Evolutionary conservation across 2,888 invertebrate genomes (phyloP), one percentile per base, ranked within the genome.

Genomic region (Pandemis corylana): DNA sequence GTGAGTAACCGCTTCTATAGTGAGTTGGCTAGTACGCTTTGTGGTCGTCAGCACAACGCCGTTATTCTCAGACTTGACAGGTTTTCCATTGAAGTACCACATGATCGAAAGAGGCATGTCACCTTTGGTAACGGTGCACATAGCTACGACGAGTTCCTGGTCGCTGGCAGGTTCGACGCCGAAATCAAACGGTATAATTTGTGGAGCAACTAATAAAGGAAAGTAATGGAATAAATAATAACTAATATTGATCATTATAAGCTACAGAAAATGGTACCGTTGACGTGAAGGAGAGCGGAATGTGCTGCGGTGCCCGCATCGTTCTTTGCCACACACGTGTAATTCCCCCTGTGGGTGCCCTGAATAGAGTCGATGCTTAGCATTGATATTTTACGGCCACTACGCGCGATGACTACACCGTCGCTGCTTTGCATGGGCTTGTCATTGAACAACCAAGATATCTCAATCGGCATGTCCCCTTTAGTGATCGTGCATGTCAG

Each of bases 41-140:
- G 95, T 95, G 53, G 94, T 95, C 63, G 94, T 93, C 41, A 95
- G 89, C 63, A 95, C 89, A 12, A 95, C 90, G 64, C 96, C 92
- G 72, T 95, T 95, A 76, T 91, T 91, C 78, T 94, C 95, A 80
- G 92, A 94, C 78, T 82, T 86, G 42, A 95, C 82, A 28, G 84
- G 79, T 76, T 87, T 86, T 71, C 89, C 92, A 79, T 95, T 94
- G 82, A 96, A 95, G 78, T 93, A 96, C 97, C 97, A 98, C 67
- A 95, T 95, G 76, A 98, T 96, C 79, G 95, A 95, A 75, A 98
- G 93, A 10, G 98, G 98, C 77, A 96, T 89, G 87, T 98, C 98
- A 49, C 98, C 97, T 88, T 97, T 96, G 80, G 95, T 95, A 41
- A 96, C 96, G 59, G 96, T 95, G 87, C 97, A 97, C 70, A 95